phyloP scores from a whole-genome alignment of 2,797 vertebrate species.

The Dipus sagitta region DNA sequence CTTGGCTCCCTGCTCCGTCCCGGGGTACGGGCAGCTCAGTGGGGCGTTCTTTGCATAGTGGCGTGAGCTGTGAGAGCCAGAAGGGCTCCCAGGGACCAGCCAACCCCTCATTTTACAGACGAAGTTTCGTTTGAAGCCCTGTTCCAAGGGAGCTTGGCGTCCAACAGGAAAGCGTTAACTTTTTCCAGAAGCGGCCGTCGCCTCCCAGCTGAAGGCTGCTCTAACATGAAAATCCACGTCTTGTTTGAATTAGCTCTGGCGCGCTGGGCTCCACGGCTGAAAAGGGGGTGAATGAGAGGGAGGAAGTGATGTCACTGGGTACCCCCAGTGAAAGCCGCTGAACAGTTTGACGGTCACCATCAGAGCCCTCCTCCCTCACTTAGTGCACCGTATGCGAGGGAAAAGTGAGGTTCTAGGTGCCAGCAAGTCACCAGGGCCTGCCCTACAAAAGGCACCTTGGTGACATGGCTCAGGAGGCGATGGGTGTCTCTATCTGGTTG shows the following conservation, averaged over 20 bases:
- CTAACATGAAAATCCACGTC: conserved; percentile 59
- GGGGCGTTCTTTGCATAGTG: conserved; percentile 46
- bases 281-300: conserved; percentile 62
- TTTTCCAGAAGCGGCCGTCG: conserved; percentile 84
- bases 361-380: conserved; percentile 56
- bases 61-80: conserved; percentile 28
- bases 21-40: conserved; percentile 29
- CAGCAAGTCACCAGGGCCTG: background rate
- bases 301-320: conserved; percentile 70
- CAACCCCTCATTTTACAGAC: conserved; percentile 69
- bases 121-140: conserved; percentile 72
- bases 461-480: background rate
- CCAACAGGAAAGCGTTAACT: conserved; percentile 85
- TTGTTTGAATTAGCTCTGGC: conserved; percentile 78
- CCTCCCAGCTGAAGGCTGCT: conserved; percentile 63
- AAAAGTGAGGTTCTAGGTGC: background rate
- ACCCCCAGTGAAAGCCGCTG: conserved; percentile 59
- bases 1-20: conserved; percentile 60
- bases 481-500: background rate
- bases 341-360: conserved; percentile 5
- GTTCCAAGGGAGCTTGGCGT: conserved; percentile 74
- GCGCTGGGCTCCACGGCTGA: conserved; percentile 69
- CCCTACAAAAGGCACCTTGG: background rate
- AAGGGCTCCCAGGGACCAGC: background rate
- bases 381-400: background rate